Base-by-base conservation (phyloP, 1,140 invertebrate species). In the Riptortus pedestris region DNA sequence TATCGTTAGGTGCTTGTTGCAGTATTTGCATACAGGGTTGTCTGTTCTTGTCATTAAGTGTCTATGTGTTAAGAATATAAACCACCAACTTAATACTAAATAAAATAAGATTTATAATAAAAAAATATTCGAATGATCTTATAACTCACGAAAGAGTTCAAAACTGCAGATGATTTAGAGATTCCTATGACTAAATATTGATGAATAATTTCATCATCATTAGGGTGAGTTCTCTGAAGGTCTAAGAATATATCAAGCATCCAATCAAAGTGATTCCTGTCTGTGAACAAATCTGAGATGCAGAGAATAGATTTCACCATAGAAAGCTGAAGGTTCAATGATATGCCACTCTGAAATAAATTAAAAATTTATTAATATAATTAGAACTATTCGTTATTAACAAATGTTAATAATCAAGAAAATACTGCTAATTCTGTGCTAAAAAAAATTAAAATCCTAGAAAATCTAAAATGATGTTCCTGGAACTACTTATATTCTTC, bases 231-330 rank as follows among this genome's bases (percentile, higher is more conserved):
- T 66, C 79, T 81, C n/a, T 79, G 76, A 2, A 89, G 72, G 45
- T 85, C 82, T 38, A 86, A 68, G 68, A 84, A 82, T 0, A 78
- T 78, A 62, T 85, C 80, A 51, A 87, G 72, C 83, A 89, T 84
- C 86, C 85, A 88, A 66, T 81, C 78, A 72, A 82, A 88, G 71
- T 90, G 87, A 1, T 77, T 73, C 64, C 78, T 74, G 66, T 87
- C 85, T 2, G 80, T 80, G 71, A 87, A 88, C 45, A 90, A 70
- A 69, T 90, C 87, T 0, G 85, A 88, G 58, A 88, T 77, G 3
- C 80, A 64, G 11, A 70, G 58, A 64, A 86, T 78, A 1, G 86
- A 88, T 68, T 81, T 80, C 1, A 86, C 75, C 4, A 83, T 79
- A 73, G 88, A 47, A 79, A 79, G 27, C 73, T 77, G 11, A 74